phyloP scores from a whole-genome alignment of 2,888 invertebrate species.

The Syritta pipiens region DNA sequence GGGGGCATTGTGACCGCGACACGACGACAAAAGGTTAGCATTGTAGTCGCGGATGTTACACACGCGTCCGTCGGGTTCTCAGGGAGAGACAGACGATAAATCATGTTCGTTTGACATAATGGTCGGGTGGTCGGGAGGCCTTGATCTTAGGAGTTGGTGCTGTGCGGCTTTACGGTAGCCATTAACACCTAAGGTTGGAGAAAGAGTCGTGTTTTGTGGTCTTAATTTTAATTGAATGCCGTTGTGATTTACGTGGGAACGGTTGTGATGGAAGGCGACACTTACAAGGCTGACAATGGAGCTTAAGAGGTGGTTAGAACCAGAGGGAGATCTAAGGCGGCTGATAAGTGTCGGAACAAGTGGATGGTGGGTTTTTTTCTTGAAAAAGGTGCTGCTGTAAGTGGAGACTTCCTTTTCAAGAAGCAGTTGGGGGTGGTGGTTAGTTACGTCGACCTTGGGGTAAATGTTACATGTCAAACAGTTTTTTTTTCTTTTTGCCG shows the following conservation, averaged over 20 bases:
- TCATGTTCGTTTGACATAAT: conserved; percentile 48
- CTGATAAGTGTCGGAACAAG: too few species aligned
- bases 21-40: conserved; percentile 12
- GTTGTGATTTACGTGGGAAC: conserved; percentile 24
- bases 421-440: too few species aligned
- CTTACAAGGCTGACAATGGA: too few species aligned
- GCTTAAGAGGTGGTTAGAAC: too few species aligned
- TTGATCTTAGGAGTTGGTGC: conserved; percentile 37
- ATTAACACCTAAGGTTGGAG: conserved; percentile 22
- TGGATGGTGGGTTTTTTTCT: too few species aligned
- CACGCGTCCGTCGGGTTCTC: conserved; percentile 9
- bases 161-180: conserved; percentile 17
- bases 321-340: too few species aligned
- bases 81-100: conserved; percentile 32
- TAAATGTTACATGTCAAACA: too few species aligned
- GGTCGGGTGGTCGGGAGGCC: conserved; percentile 7
- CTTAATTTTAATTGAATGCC: neutral
- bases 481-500: too few species aligned
- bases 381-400: too few species aligned
- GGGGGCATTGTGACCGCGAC: conserved; percentile 1
- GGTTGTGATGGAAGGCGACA: conserved; percentile 6
- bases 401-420: too few species aligned
- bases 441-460: too few species aligned
- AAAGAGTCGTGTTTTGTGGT: conserved; percentile 3
- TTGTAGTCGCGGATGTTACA: conserved; percentile 5